phyloP scores from a whole-genome alignment of 2,113 vertebrate genomes.

The Peromyscus polionotus region DNA sequence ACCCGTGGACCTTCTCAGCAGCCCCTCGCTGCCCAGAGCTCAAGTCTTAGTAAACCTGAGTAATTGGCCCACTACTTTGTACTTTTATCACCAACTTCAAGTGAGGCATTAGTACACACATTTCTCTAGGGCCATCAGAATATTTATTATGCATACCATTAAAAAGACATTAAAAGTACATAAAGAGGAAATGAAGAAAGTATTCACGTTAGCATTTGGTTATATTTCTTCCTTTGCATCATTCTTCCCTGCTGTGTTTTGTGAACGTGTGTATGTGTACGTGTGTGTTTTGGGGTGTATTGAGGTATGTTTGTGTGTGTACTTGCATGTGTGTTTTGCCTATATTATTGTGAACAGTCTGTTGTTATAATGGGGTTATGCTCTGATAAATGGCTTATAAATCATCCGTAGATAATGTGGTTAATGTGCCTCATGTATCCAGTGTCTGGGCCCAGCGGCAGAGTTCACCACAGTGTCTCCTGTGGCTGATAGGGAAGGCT shows the following conservation, averaged over 20 bases:
- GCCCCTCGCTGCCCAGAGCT: rapidly evolving
- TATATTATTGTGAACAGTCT: neutral
- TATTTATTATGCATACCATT: neutral
- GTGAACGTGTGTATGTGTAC: neutral
- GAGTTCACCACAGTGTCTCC: neutral
- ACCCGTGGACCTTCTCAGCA: rapidly evolving
- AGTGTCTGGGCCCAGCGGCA: neutral
- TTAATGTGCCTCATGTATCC: no score
- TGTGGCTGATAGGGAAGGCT: no score
- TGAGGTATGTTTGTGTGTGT: neutral
- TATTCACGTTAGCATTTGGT: neutral
- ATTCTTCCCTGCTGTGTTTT: neutral
- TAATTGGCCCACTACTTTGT: neutral
- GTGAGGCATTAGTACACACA: neutral
- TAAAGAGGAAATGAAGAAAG: neutral
- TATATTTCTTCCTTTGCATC: neutral
- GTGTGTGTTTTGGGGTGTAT: neutral
- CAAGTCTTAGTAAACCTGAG: no score
- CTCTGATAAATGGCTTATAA: neutral
- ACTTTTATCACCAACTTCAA: neutral
- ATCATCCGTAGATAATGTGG: neutral
- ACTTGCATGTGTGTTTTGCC: no score
- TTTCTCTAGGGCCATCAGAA: neutral
- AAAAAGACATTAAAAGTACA: neutral
- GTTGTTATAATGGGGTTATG: no score